Percentiles rank a stretch among this genome's conserved stretches.
phyloP scores from a whole-genome alignment of 2,888 invertebrate species.

The Cantharis flavilabris region DNA sequence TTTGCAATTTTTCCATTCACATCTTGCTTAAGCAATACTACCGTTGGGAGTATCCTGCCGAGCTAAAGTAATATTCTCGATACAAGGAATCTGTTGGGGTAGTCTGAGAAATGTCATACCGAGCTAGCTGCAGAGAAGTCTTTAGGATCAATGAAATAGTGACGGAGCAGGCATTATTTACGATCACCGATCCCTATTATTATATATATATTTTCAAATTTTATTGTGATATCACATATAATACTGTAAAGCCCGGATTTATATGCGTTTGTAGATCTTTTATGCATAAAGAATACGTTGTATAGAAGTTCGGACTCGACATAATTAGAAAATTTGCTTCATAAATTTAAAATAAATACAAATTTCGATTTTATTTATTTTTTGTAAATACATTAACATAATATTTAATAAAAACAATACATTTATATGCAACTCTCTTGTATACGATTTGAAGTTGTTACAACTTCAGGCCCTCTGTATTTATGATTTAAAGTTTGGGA shows the following conservation, averaged over 20 bases:
- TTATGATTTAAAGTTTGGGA: slow-evolving; percentile 80
- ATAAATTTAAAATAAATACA: not conserved
- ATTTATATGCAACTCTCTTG: slow-evolving; percentile 90
- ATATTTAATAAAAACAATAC: slow-evolving; percentile 57
- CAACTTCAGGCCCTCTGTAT: slow-evolving; percentile 81
- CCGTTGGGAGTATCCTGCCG: not conserved
- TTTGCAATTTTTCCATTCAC: not conserved
- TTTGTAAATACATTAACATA: slow-evolving; percentile 30
- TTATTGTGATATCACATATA: not conserved
- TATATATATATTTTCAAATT: not conserved
- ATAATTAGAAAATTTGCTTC: not conserved
- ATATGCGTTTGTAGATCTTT: not conserved
- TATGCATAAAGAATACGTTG: no score
- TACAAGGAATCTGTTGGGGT: not conserved
- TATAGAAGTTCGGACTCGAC: not conserved
- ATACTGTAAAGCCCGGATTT: not conserved
- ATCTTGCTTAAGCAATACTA: not conserved
- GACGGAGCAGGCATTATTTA: not conserved
- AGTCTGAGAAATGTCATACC: not conserved
- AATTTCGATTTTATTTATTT: slow-evolving; percentile 25
- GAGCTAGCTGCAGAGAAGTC: not conserved
- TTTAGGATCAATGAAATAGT: not conserved
- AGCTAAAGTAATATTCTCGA: not conserved
- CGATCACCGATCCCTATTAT: not conserved
- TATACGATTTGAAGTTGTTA: slow-evolving; percentile 85